phyloP scores from a whole-genome alignment of 1,140 invertebrate genomes.

The Zophobas morio region DNA sequence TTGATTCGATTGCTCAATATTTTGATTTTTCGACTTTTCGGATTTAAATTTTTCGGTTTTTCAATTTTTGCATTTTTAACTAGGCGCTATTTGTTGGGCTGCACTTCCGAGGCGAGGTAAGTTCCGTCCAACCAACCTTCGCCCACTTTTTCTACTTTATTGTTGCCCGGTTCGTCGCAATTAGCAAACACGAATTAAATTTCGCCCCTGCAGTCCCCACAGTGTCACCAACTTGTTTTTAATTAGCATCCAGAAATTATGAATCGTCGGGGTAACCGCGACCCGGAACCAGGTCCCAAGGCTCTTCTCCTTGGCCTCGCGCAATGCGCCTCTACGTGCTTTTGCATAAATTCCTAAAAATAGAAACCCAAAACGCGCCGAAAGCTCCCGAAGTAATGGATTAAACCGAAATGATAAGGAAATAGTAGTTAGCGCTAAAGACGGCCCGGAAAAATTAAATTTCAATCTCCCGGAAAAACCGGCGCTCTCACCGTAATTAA shows the following conservation, averaged over 20 bases:
- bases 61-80: too few relatives aligned
- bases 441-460: constrained; percentile 20
- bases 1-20: too few relatives aligned
- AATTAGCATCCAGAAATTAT: constrained; percentile 11
- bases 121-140: too few relatives aligned
- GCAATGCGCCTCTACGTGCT: background rate
- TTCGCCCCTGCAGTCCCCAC: constrained; percentile 1
- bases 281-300: constrained; percentile 7
- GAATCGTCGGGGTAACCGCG: constrained; percentile 12
- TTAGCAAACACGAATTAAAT: constrained; percentile 6
- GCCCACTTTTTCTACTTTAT: background rate
- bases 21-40: too few relatives aligned
- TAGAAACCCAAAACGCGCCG: constrained; percentile 25
- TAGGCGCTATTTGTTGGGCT: too few relatives aligned
- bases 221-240: constrained; percentile 23
- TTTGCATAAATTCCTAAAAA: constrained; percentile 28
- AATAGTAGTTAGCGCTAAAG: constrained; percentile 35
- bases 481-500: constrained; percentile 9
- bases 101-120: too few relatives aligned
- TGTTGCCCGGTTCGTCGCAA: constrained; percentile 2
- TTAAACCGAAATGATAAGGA: constrained; percentile 37
- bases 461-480: background rate
- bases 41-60: too few relatives aligned
- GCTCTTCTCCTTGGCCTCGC: background rate
- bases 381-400: constrained; percentile 19